Evolutionary conservation across 2,797 vertebrate genomes (phyloP).

Genomic region (Alosa sapidissima): DNA sequence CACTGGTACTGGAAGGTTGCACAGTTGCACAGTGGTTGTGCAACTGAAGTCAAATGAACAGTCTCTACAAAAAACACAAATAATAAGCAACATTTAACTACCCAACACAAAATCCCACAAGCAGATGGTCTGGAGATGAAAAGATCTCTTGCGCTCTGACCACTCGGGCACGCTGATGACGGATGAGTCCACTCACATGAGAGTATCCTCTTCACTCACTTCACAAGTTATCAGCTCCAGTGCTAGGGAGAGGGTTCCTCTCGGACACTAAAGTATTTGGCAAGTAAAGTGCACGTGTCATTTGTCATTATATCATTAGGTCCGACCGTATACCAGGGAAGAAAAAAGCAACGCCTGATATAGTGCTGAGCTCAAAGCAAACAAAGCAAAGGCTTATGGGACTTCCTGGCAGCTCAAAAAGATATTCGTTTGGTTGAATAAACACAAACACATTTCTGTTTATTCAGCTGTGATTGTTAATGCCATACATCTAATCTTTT

Average conservation of each 20-base stretch:
- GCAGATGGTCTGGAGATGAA: background rate
- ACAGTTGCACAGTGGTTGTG: background rate
- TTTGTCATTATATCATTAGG: slow-evolving; percentile 24
- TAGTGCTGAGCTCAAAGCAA: slow-evolving; percentile 1
- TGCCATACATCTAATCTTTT: background rate
- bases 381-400: background rate
- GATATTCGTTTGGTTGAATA: background rate
- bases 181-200: background rate
- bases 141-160: background rate
- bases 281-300: background rate
- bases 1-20: background rate
- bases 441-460: slow-evolving; percentile 23
- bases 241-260: background rate
- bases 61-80: background rate
- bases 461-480: slow-evolving; percentile 6
- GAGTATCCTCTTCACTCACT: slow-evolving; percentile 12
- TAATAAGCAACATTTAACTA: background rate
- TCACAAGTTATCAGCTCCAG: background rate
- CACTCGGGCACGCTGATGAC: background rate
- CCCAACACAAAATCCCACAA: background rate
- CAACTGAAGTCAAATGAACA: background rate
- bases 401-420: background rate
- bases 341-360: background rate
- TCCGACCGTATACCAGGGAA: background rate
- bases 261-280: background rate